phyloP scores from a whole-genome alignment of 2,113 vertebrate genomes.

The Dolichallabes microphthalmus region DNA sequence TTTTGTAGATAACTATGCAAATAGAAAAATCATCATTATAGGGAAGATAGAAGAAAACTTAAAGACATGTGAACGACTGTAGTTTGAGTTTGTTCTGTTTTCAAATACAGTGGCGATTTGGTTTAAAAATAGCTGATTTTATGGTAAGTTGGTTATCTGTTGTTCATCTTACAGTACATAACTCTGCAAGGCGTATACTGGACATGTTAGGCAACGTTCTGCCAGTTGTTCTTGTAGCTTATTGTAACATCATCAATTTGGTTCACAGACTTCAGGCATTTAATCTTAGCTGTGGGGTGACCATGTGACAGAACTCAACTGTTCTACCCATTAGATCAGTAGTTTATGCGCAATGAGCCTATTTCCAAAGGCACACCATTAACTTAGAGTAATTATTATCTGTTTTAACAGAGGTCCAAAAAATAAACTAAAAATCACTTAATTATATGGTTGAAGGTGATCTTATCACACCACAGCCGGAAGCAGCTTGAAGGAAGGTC shows the following conservation, averaged over 20 bases:
- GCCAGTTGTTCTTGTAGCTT: background rate
- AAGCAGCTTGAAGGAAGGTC: background rate
- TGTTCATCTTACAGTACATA: background rate
- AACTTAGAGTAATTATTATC: background rate
- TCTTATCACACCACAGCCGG: background rate
- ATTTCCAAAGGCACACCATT: background rate
- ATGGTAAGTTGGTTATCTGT: background rate
- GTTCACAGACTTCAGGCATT: background rate
- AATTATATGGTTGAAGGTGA: background rate
- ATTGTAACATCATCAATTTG: background rate
- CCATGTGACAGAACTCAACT: too few relatives aligned
- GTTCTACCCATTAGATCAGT: background rate
- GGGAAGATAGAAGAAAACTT: background rate
- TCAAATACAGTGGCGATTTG: background rate
- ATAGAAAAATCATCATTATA: background rate
- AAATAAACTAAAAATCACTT: background rate
- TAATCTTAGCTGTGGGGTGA: background rate
- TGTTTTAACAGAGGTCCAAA: background rate
- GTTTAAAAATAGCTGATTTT: background rate
- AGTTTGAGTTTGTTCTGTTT: conserved; percentile 11
- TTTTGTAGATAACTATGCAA: background rate
- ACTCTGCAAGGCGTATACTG: background rate
- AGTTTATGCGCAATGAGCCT: background rate
- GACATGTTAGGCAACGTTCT: background rate
- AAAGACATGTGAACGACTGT: background rate